Evolutionary conservation across 2,113 vertebrate genomes (phyloP), one percentile per base, ranked within the genome.

Genomic region (Rhea americana): DNA sequence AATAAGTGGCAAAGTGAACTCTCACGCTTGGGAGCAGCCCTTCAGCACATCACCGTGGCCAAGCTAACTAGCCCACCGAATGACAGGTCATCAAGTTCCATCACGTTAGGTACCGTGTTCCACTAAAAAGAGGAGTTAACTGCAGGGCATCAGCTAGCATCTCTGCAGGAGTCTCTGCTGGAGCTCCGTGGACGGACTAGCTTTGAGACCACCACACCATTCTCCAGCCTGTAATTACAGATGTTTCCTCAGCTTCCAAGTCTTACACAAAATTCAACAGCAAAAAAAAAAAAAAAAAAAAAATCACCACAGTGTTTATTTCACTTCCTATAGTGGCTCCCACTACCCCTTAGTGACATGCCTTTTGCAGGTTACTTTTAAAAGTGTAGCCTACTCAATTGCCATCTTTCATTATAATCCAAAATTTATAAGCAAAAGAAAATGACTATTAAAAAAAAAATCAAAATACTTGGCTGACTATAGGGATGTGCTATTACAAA

Each of bases 351-450:
- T n/a, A 21, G 10, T 85, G 76, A 22, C 37, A n/a, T 87, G 75
- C 14, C 32, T 74, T 43, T 85, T 91, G 75, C 63, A 75, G 93
- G 37, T 26, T 62, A 50, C 43, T 87, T 82, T 77, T 2, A 32
- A 85, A 89, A 75, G 37, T 48, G 37, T 83, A 83, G 80, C 56
- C 51, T 67, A 63, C 28, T 86, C 80, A 45, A 53, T 89, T 91
- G 56, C 84, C 48, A 62, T 79, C 25, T 78, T 91, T 62, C 53
- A 76, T 83, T 94, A 35, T 79, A 83, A 53, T 56, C 73, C 62
- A 32, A 84, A 93, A 93, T 88, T 79, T 81, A 76, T 55, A 70
- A 93, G 92, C 81, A 80, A 85, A 82, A 85, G 87, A 83, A 87
- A 95, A 90, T 72, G 47, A 59, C 37, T 91, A 65, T 53, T 91